Evolutionary conservation across 2,797 vertebrate genomes (phyloP).

Genomic region (Sciurus vulgaris): DNA sequence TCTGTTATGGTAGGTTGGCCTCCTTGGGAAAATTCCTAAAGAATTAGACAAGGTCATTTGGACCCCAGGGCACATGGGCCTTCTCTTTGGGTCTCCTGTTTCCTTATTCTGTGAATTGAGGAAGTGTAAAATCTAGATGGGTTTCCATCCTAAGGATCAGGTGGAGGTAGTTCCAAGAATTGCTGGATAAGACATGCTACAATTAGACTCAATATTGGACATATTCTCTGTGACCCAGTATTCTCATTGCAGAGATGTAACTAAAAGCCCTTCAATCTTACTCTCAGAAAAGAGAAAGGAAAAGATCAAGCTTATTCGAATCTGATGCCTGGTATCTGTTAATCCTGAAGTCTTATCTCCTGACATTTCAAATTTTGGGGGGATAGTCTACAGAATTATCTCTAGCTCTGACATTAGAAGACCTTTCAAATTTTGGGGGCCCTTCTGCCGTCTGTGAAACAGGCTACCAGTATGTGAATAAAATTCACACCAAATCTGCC

Average conservation of each 20-base stretch:
- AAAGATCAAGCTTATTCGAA: background rate
- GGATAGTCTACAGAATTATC: background rate
- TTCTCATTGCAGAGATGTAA: background rate
- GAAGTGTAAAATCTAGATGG: background rate
- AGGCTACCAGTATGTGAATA: background rate
- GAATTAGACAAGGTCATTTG: background rate
- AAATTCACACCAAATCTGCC: background rate
- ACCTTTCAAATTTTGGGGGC: background rate
- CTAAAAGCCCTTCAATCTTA: background rate
- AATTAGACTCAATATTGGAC: background rate
- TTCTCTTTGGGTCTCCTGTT: constrained; percentile 10
- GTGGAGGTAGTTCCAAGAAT: background rate
- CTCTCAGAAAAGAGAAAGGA: background rate
- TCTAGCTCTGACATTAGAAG: constrained; percentile 33
- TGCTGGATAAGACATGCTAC: background rate
- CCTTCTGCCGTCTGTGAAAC: background rate
- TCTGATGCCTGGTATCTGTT: background rate
- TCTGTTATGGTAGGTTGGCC: background rate
- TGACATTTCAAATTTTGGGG: constrained; percentile 37
- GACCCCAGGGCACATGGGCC: background rate
- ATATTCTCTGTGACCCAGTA: background rate
- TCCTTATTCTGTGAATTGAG: constrained; percentile 9
- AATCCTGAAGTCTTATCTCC: background rate
- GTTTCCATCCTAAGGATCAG: background rate
- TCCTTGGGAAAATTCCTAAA: constrained; percentile 32